These are phyloP conservation scores for Helicoverpa zea DNA, from an alignment of 1,140 invertebrate genomes.

Conservation along the genomic window DNA sequence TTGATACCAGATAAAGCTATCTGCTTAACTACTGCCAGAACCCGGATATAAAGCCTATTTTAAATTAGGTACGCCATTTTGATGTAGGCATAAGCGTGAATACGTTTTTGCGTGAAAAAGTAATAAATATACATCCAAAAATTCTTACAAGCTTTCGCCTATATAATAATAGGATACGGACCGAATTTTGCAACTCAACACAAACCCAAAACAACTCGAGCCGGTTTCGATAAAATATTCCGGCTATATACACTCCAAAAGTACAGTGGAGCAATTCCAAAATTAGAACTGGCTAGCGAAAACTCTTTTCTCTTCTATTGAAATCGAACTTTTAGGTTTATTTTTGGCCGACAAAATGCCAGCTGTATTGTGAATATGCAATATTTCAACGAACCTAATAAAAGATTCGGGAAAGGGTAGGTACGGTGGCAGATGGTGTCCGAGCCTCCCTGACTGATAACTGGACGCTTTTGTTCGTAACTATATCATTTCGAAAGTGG, in stretches of 20 bases:
- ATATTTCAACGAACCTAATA: conserved; percentile 76
- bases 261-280: conserved; percentile 20
- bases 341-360: conserved; percentile 67
- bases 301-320: conserved; percentile 51
- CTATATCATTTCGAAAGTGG: conserved; percentile 18
- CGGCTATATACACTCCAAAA: not conserved
- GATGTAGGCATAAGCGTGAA: too few species aligned
- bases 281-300: conserved; percentile 39
- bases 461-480: conserved; percentile 23
- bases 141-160: too few species aligned
- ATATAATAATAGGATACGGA: too few species aligned
- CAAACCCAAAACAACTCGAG: conserved; percentile 24
- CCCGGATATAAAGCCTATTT: too few species aligned
- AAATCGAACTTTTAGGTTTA: conserved; percentile 64
- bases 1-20: too few species aligned
- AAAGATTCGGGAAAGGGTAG: conserved; percentile 62
- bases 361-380: conserved; percentile 74
- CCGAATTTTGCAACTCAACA: not conserved
- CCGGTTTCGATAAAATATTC: conserved; percentile 40
- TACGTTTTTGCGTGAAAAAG: too few species aligned
- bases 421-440: conserved; percentile 64
- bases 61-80: too few species aligned
- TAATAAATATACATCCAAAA: too few species aligned
- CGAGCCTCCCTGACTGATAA: conserved; percentile 34
- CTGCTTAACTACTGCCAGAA: too few species aligned